phyloP scores from a whole-genome alignment of 2,888 invertebrate genomes.

The Torymus auratus region DNA sequence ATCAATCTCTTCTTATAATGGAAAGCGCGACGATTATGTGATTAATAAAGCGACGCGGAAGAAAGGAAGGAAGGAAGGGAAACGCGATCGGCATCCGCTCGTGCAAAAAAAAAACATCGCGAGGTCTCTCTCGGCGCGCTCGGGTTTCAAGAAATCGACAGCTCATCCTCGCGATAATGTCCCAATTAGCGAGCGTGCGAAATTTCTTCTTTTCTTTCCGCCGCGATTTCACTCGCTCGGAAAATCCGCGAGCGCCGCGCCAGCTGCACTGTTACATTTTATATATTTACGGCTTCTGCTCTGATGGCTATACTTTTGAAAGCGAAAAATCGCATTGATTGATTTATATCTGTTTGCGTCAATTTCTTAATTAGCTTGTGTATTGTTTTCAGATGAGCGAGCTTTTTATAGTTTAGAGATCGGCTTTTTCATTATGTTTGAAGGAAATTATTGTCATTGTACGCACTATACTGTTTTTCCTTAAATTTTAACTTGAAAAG shows the following conservation, averaged over 20 bases:
- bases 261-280: not conserved
- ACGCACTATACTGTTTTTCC: no score
- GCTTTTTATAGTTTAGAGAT: no score
- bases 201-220: constrained; percentile 14
- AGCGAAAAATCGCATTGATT: not conserved
- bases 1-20: constrained; percentile 14
- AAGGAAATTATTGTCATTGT: no score
- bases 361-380: not conserved
- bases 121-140: not conserved
- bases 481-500: no score
- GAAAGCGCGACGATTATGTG: constrained; percentile 16
- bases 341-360: not conserved
- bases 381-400: no score
- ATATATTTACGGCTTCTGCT: not conserved
- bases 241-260: not conserved
- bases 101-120: not conserved
- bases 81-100: constrained; percentile 32
- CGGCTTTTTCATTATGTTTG: no score
- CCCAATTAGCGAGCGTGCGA: constrained; percentile 37
- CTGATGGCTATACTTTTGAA: not conserved
- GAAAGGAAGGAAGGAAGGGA: not conserved
- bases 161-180: constrained; percentile 45
- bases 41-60: constrained; percentile 39
- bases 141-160: constrained; percentile 39
- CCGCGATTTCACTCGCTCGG: constrained; percentile 29